Evolutionary conservation across 2,888 invertebrate genomes (phyloP).

Genomic region (Aquatica leii): DNA sequence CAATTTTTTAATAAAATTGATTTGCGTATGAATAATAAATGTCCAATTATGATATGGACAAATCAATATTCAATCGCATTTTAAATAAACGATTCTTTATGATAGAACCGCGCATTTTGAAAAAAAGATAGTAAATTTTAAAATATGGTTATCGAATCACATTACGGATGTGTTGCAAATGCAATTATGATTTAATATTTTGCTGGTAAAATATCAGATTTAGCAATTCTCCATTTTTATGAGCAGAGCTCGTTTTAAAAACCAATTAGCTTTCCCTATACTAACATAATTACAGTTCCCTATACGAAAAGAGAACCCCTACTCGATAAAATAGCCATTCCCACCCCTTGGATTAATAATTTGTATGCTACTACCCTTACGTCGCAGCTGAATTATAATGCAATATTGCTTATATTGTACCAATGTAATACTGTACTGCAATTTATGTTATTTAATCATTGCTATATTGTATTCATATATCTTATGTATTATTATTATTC

Average conservation of each 20-base stretch:
- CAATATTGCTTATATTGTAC: constrained; percentile 56
- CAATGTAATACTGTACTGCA: constrained; percentile 42
- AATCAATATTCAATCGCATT: neutral
- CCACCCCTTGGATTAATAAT: constrained; percentile 43
- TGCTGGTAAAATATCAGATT: constrained; percentile 44
- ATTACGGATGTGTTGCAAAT: constrained; percentile 25
- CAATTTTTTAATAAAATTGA: neutral
- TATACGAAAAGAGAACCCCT: constrained; percentile 49
- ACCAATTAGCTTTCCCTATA: constrained; percentile 57
- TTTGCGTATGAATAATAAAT: neutral
- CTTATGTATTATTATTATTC: constrained; percentile 28
- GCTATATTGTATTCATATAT: constrained; percentile 43
- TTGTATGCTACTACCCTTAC: constrained; percentile 34
- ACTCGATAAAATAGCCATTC: constrained; percentile 53
- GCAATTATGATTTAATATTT: constrained; percentile 37
- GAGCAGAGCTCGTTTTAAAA: constrained; percentile 55
- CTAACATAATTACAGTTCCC: constrained; percentile 58
- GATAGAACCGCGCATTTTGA: neutral
- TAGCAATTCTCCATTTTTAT: constrained; percentile 38
- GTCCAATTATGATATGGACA: neutral
- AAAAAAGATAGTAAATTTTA: constrained; percentile 6
- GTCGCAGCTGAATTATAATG: constrained; percentile 50
- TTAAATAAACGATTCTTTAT: neutral
- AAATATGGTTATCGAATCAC: constrained; percentile 21
- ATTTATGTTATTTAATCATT: constrained; percentile 55